Evolutionary conservation across 1,140 invertebrate genomes (phyloP).

Genomic region (Leptestheria dahalacensis): DNA sequence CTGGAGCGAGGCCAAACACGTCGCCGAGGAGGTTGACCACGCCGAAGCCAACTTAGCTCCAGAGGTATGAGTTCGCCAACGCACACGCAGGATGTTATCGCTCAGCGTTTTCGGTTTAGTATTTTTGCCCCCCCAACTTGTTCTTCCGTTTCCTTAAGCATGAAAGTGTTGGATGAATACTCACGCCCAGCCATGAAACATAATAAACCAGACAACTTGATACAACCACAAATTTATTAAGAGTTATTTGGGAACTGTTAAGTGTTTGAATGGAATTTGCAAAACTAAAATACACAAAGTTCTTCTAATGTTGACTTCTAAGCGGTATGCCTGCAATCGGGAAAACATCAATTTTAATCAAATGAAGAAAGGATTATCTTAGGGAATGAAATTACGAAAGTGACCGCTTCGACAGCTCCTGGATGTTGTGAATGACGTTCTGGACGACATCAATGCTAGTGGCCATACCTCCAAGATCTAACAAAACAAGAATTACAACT

Average conservation of each 20-base stretch:
- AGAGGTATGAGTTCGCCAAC: background rate
- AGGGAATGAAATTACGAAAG: conserved; percentile 21
- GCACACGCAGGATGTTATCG: background rate
- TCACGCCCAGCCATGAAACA: too few relatives aligned
- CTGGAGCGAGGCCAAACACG: background rate
- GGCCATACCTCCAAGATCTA: conserved; percentile 43
- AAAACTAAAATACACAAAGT: background rate
- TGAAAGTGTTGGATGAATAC: too few relatives aligned
- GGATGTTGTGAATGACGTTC: conserved; percentile 37
- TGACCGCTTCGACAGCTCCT: conserved; percentile 22
- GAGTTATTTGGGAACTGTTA: too few relatives aligned
- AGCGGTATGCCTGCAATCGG: conserved; percentile 1
- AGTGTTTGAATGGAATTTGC: too few relatives aligned
- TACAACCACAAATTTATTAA: too few relatives aligned
- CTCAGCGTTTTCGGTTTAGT: too few relatives aligned
- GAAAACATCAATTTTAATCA: background rate
- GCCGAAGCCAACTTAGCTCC: conserved; percentile 5
- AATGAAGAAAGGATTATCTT: background rate
- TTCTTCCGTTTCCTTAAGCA: too few relatives aligned
- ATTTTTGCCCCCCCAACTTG: too few relatives aligned
- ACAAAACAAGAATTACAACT: conserved; percentile 13
- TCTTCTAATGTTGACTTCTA: background rate
- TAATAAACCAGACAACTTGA: too few relatives aligned
- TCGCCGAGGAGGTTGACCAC: conserved; percentile 13
- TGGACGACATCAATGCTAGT: conserved; percentile 42